Evolutionary conservation across 2,888 invertebrate species (phyloP).

Genomic region (Plagodis pulveraria): DNA sequence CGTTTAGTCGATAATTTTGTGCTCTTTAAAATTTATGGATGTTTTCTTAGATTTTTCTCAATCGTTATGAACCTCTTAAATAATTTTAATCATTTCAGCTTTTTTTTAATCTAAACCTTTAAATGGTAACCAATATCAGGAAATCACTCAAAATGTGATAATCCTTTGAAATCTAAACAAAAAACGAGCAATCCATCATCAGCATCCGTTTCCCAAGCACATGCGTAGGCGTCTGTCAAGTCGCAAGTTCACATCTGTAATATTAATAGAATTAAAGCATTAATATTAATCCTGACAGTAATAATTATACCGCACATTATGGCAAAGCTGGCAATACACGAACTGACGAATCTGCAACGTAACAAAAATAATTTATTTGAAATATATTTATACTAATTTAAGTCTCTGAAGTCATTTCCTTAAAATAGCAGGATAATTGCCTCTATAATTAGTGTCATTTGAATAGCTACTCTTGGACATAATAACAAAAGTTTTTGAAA

Average conservation of each 20-base stretch:
- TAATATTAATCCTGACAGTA: constrained; percentile 31
- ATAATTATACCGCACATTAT: constrained; percentile 16
- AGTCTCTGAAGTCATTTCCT: no score
- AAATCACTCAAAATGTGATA: not conserved
- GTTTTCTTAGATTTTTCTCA: no score
- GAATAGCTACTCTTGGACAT: no score
- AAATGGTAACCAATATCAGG: not conserved
- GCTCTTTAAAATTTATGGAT: no score
- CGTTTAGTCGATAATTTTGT: no score
- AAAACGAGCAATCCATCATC: constrained; percentile 51
- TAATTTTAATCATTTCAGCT: not conserved
- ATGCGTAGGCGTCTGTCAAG: constrained; percentile 61
- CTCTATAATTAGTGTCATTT: no score
- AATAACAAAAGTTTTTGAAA: no score
- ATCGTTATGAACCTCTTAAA: no score
- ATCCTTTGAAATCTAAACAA: constrained; percentile 23
- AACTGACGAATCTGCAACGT: not conserved
- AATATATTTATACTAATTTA: no score
- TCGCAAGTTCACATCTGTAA: constrained; percentile 49
- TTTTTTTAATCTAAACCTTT: not conserved
- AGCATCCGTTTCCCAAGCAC: constrained; percentile 47
- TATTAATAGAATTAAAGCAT: constrained; percentile 46
- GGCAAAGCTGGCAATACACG: constrained; percentile 6
- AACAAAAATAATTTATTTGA: no score
- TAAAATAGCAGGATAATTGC: no score